phyloP scores from a whole-genome alignment of 2,797 vertebrate genomes.

The Hylomyscus alleni region DNA sequence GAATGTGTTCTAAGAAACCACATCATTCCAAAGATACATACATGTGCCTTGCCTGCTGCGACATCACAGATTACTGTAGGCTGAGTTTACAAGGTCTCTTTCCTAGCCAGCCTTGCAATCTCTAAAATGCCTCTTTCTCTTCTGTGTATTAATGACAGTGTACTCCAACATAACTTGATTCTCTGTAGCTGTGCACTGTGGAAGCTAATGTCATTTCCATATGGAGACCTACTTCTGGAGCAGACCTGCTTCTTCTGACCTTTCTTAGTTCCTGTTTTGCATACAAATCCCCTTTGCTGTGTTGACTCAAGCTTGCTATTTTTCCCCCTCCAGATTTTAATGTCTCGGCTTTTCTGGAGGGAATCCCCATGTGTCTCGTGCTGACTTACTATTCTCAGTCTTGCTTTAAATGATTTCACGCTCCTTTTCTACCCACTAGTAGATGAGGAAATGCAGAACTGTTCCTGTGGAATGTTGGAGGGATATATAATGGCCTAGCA shows the following conservation, averaged over 20 bases:
- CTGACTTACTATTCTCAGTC: neutral
- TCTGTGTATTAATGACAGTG: neutral
- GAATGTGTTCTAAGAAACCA: constrained; percentile 13
- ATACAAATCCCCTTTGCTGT: neutral
- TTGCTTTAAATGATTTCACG: constrained; percentile 17
- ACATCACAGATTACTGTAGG: neutral
- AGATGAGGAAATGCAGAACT: neutral
- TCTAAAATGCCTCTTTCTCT: neutral
- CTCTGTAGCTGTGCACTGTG: neutral
- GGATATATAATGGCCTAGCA: neutral
- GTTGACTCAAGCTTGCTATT: neutral
- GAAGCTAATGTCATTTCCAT: neutral
- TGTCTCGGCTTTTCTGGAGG: constrained; percentile 13
- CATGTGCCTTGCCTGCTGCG: neutral
- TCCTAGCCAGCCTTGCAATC: neutral
- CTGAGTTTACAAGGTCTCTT: neutral
- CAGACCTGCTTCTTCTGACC: neutral
- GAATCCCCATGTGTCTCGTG: neutral
- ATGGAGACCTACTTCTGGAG: neutral
- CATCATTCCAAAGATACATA: neutral
- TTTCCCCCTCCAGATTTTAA: constrained; percentile 8
- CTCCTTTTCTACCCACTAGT: neutral
- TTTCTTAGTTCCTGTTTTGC: constrained; percentile 9
- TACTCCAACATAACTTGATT: neutral
- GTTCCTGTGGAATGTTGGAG: neutral